Evolutionary conservation across 2,797 vertebrate species (phyloP), one percentile per base, ranked within the genome.

Genomic region (Falco biarmicus): DNA sequence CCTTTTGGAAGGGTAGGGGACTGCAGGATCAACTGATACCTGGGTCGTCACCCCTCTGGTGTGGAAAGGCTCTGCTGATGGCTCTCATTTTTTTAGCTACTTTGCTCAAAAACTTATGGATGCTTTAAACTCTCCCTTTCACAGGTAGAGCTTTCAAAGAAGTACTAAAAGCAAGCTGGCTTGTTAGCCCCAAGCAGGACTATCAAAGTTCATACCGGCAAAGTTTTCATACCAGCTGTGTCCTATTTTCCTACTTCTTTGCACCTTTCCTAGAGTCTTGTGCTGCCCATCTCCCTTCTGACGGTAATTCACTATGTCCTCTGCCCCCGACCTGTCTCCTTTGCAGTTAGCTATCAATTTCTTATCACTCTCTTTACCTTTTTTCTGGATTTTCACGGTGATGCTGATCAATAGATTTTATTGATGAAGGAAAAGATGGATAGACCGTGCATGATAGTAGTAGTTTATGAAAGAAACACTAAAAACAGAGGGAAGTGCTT

Each of bases 11-110:
- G 14, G 63, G 13, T 19, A 43, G 41, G 45, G 31, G 8, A 3
- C 5, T 80, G 25, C 2, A 32, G 53, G 32, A 45, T 34, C 65
- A 51, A 5, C 22, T 10, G 21, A 15, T 56, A 10, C 51, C 22
- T 10, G 32, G 4, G 15, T 13, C 15, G 1, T 51, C 15, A 4
- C 18, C 10, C 7, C n/a, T 32, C 13, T 1, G 3, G 18, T 7
- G 3, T 26, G 13, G 51, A 25, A 16, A 16, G 85, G 48, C 66
- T 60, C 61, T 66, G 26, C 37, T 83, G 63, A 10, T n/a, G n/a
- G n/a, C 51, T 78, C 43, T 84, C 32, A 2, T 11, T 41, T n/a
- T 56, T 75, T 63, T 8, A 41, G 45, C 25, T 48, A 1, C 51
- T 51, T 63, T 60, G 32, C 45, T 59, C 34, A 28, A 51, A 64